phyloP scores from a whole-genome alignment of 2,797 vertebrate genomes.

The Gobionotothen gibberifrons region DNA sequence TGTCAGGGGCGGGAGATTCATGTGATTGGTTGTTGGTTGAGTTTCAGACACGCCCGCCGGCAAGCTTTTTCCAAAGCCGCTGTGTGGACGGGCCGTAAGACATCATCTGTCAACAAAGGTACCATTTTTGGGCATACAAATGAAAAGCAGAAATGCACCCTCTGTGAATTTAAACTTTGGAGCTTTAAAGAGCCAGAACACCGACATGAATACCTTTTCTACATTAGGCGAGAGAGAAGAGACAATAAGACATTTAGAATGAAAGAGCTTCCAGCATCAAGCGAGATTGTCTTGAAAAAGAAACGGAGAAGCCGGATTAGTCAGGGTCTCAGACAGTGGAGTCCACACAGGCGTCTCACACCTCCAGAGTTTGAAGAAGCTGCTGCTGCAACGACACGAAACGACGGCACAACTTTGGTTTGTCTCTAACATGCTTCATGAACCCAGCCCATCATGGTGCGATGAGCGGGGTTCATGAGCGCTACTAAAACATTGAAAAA shows the following conservation, averaged over 20 bases:
- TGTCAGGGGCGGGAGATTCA: too few relatives aligned
- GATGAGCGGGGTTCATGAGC: background rate
- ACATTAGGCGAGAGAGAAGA: background rate
- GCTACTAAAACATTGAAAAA: conserved; percentile 1
- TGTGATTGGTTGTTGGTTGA: too few relatives aligned
- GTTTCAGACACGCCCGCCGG: too few relatives aligned
- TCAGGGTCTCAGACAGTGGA: conserved; percentile 11
- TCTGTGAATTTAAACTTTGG: background rate
- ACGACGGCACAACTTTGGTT: conserved; percentile 10
- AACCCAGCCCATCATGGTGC: accelerated
- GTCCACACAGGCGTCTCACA: background rate
- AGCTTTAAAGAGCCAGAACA: background rate
- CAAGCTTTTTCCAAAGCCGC: too few relatives aligned
- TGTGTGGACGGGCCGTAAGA: too few relatives aligned
- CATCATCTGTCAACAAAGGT: background rate
- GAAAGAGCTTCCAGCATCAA: background rate
- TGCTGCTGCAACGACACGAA: background rate
- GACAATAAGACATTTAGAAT: background rate
- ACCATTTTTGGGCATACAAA: background rate
- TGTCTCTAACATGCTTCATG: background rate
- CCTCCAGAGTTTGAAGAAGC: conserved; percentile 1
- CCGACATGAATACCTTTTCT: background rate
- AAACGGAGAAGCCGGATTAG: conserved; percentile 12
- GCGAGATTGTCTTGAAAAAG: background rate
- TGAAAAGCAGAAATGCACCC: background rate